Base-by-base conservation (phyloP, 2,113 vertebrate genomes). In the Bufo bufo region DNA sequence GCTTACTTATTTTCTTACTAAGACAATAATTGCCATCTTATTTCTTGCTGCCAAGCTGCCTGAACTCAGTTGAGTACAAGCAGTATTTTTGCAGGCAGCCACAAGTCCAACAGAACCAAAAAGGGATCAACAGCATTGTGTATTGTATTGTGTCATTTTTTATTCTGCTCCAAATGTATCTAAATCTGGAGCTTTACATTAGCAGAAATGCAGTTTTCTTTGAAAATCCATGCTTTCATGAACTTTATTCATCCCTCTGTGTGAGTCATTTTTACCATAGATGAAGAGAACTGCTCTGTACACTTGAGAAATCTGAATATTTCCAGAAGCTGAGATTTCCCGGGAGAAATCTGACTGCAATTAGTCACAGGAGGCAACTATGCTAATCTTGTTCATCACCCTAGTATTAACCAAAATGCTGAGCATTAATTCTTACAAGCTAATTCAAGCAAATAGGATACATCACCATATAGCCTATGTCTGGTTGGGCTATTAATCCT, bases 391-490 rank as follows among this genome's bases (percentile, higher is more conserved):
- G 50, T 47, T 50, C 50, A 17, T 50, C 74, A 49, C 45, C 20
- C 45, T 50, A 8, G 74, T 47, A 50, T 77, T 77, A 77, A 50
- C 20, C 17, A 3, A 3, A 77, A 50, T 50, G 14, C 16, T 19
- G 16, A 50, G 47, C 20, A 77, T 19, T 50, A 50, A 19, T 49
- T 77, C 3, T 33, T 33, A 77, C 45, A 77, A 19, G 74, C 17
- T 77, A 50, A 50, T 47, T 77, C 74, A 77, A 77, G 74, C 74
- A 77, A 49, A 77, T 2, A 20, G 50, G 47, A 77, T 75, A 77
- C 74, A 50, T 77, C 17, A 20, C 50, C 74, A 50, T 77, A 77
- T 77, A 13, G 47, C 49, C 45, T 20, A 14, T 77, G 45, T 33
- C 47, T 77, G 47, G n/a, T 65, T 8, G 1, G 61, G n/a, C 33